Base-by-base conservation (phyloP, 2,888 invertebrate genomes). In the Drosophila stalkeri region DNA sequence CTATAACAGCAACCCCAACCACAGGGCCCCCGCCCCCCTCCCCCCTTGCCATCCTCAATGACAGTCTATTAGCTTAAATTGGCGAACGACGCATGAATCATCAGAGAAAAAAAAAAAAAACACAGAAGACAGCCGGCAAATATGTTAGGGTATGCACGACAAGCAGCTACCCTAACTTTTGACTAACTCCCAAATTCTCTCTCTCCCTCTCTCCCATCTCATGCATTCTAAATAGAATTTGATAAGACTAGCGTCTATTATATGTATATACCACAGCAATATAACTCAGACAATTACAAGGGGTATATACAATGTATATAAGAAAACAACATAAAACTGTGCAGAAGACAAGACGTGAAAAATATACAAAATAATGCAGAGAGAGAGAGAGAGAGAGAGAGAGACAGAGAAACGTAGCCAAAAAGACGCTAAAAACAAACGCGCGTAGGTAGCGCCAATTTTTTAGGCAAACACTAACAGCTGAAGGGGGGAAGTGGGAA, bases 371-470 rank as follows among this genome's bases (percentile, higher is more conserved):
- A 77, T 51, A 59, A 75, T 37, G 59, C 43, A 65, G 43, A 62
- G 44, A 59, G 43, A 2, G 12, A 43, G 7, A 16, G 14, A 12
- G 4, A 12, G 35, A 41, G 8, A n/a, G 16, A 65, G 46, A 60
- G 44, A 51, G 43, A 5, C 2, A 43, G 7, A 39, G 16, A 27
- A 33, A 43, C 43, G 47, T 55, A 65, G 33, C 68, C 44, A 44
- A 44, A 86, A 73, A 72, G 75, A 82, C 70, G 84, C 85, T 87
- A 80, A 87, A 87, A 87, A 82, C 87, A 82, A 87, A 74, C 55
- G 79, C 71, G 84, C 87, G 84, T 84, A 87, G 88, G 84, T 82
- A 84, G 84, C 81, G 78, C 65, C 78, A 87, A 85, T 86, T 88
- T 85, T 88, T 83, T 81, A 86, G 83, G 71, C 86, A 88, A 88